Conservation (phyloP, 1,140 invertebrate species). For the Drosophila suzukii region DNA sequence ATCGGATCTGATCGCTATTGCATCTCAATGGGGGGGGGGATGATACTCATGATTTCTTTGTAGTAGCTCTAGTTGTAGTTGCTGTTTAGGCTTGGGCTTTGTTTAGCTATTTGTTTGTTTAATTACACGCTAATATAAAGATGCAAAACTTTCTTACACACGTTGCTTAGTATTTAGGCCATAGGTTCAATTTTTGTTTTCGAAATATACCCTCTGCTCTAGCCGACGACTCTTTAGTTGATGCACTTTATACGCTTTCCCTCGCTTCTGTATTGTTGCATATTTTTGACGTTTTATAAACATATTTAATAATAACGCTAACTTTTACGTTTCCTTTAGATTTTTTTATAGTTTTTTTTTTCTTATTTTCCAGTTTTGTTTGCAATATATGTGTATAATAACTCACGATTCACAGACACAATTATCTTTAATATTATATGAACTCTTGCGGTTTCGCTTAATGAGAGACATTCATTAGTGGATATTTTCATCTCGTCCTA, state of each 20-base stretch:
- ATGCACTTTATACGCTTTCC: slow-evolving; percentile 33
- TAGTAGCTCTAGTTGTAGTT: slow-evolving; percentile 46
- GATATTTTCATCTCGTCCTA: slow-evolving; percentile 12
- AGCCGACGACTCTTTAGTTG: slow-evolving; percentile 39
- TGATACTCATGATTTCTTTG: slow-evolving; percentile 22
- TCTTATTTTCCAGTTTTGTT: slow-evolving; percentile 14
- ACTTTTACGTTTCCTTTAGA: slow-evolving; percentile 44
- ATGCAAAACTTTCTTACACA: slow-evolving; percentile 80
- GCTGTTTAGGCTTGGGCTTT: slow-evolving; percentile 26
- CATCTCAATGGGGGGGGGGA: slow-evolving; percentile 19
- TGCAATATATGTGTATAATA: slow-evolving; percentile 65
- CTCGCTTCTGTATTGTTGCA: slow-evolving; percentile 23
- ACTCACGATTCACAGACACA: slow-evolving; percentile 80
- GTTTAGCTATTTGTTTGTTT: slow-evolving; percentile 49
- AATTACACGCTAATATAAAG: slow-evolving; percentile 81
- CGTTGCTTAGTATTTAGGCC: slow-evolving; percentile 71
- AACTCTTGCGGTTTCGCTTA: slow-evolving; percentile 43
- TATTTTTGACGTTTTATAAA: slow-evolving; percentile 62
- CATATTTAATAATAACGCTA: slow-evolving; percentile 75
- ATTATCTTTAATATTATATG: slow-evolving; percentile 62
- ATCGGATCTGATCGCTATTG: slow-evolving; percentile 18
- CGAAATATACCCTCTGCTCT: slow-evolving; percentile 17
- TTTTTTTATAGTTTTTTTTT: slow-evolving; percentile 37
- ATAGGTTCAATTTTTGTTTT: slow-evolving; percentile 55
- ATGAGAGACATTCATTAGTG: slow-evolving; percentile 42